Percentiles rank a stretch among this genome's conserved stretches.
These are phyloP conservation scores for Chondrilla cf. caribensis DNA, from an alignment of 37 sponge, comb jelly and placozoan species.

Conservation along the genomic window DNA sequence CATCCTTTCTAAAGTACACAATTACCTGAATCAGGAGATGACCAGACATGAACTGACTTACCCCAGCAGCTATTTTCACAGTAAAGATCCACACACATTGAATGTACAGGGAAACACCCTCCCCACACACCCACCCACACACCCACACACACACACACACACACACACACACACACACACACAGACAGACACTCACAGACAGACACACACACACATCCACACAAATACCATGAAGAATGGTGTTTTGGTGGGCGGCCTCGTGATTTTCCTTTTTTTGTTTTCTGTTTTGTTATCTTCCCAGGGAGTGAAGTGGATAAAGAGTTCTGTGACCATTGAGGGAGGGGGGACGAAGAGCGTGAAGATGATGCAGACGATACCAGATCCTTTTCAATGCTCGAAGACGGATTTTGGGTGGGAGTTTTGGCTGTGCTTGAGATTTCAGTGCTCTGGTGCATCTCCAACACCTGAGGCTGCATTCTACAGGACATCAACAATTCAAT, in stretches of 20 bases:
- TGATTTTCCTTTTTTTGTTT: neutral
- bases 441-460: neutral
- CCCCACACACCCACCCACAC: no score
- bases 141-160: no score
- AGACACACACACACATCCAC: no score
- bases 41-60: no score
- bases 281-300: neutral
- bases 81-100: no score
- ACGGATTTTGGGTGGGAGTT: neutral
- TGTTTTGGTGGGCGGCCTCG: neutral
- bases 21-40: no score
- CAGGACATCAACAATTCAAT: no score
- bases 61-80: no score
- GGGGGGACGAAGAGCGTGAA: neutral
- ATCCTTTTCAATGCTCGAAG: neutral
- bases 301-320: neutral
- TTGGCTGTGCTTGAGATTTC: neutral
- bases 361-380: neutral
- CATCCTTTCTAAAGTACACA: no score
- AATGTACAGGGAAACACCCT: no score
- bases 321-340: neutral
- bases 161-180: no score
- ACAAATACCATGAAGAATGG: neutral
- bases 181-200: no score
- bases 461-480: constrained; percentile 14